Conservation (phyloP, 2,113 vertebrate genomes). For the Aspiorhynchus laticeps region DNA sequence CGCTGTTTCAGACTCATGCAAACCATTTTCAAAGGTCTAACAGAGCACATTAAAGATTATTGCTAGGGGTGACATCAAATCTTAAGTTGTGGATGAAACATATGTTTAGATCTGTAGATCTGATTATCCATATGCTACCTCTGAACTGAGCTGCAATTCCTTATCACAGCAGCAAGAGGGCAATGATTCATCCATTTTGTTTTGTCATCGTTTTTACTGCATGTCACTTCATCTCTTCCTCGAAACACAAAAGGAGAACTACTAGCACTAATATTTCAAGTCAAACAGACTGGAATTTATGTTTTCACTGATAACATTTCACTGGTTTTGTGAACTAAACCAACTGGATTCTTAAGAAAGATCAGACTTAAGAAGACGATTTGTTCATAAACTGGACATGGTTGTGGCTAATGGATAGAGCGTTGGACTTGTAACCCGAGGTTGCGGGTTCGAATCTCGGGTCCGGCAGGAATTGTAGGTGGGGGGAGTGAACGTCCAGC, state of each 20-base stretch:
- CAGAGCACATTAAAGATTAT: not conserved
- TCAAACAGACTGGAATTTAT: not conserved
- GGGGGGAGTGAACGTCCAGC: too few species aligned
- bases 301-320: not conserved
- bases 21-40: not conserved
- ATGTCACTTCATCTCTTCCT: not conserved
- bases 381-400: not conserved
- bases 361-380: not conserved
- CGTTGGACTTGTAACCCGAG: too few species aligned
- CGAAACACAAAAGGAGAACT: not conserved
- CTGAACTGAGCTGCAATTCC: slow-evolving; percentile 2
- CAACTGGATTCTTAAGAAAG: not conserved
- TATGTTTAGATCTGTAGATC: not conserved
- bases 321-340: not conserved
- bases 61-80: not conserved
- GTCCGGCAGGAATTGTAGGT: too few species aligned
- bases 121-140: not conserved
- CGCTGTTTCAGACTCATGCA: not conserved
- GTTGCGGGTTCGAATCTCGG: too few species aligned
- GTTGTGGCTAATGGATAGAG: too few species aligned
- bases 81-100: slow-evolving; percentile 1
- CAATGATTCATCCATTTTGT: slow-evolving; percentile 2
- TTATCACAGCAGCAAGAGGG: slow-evolving; percentile 48
- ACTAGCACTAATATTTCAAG: not conserved
- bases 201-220: not conserved